These are phyloP conservation scores for Gasterosteus nipponicus DNA, from an alignment of 2,113 vertebrate genomes.

Conservation along the genomic window DNA sequence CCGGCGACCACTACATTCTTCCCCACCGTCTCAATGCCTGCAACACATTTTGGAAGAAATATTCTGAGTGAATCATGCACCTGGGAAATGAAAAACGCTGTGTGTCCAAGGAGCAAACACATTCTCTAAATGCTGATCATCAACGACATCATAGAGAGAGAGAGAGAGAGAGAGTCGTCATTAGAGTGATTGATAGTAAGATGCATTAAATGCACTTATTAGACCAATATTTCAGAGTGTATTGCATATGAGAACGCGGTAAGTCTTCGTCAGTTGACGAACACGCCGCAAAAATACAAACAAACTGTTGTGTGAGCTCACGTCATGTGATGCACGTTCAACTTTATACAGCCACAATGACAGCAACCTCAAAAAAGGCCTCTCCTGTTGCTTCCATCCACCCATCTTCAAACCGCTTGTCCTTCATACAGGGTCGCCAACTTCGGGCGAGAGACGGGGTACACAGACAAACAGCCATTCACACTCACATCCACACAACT, in stretches of 20 bases:
- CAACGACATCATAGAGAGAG: background rate
- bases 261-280: background rate
- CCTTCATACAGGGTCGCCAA: too few relatives aligned
- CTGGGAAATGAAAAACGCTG: background rate
- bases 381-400: background rate
- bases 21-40: slow-evolving; percentile 92
- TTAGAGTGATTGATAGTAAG: background rate
- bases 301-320: too few relatives aligned
- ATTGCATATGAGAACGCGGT: too few relatives aligned
- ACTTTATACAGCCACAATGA: background rate
- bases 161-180: background rate
- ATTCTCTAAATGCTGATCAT: background rate
- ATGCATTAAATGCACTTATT: background rate
- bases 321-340: background rate
- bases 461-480: too few relatives aligned
- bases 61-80: background rate
- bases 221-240: background rate
- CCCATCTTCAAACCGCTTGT: too few relatives aligned
- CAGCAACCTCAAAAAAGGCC: background rate
- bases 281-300: background rate
- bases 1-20: slow-evolving; percentile 92
- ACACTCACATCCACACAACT: too few relatives aligned
- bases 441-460: too few relatives aligned
- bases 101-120: background rate
- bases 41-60: slow-evolving; percentile 27